Evolutionary conservation across 2,888 invertebrate species (phyloP), one percentile per base, ranked within the genome.

Genomic region (Camponotus fellah): DNA sequence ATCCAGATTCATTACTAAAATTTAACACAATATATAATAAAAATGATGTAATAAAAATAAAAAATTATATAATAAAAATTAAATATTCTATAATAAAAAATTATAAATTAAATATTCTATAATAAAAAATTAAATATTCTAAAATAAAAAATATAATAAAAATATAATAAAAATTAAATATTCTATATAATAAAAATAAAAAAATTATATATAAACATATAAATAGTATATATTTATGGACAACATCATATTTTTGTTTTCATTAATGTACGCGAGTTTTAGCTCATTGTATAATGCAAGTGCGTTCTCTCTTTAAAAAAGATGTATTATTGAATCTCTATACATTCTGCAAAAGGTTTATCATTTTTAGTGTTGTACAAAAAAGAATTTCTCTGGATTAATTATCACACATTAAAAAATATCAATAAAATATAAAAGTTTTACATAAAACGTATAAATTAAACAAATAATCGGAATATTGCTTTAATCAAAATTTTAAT

Each of bases 251-350:
- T 34, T 17, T 64, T 49, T 64, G 49, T 5, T 60, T 71, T 56
- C 17, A 60, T 60, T 80, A 60, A 72, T 37, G 34, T 46, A 21
- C 21, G 17, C 3, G 12, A 21, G 46, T 34, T 71, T 60, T 79
- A 60, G 71, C 60, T 46, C n/a, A 77, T 53, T 46, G 34, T 8
- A 56, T 14, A 64, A 56, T 17, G 17, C 21, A 34, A 53, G 37
- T 17, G 34, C 21, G 12, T 53, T 53, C n/a, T n/a, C 2, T n/a
- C 37, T 65, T 12, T 0, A 0, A 46, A 17, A 49, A 49, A 60
- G 17, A 53, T 53, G n/a, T 3, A 46, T 26, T 26, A 26, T 60
- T 3, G 58, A 66, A 65, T 10, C 14, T 10, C 14, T 66, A 10
- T 4, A 37, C 26, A 56, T 0, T 68, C 37, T 53, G 26, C 26